Conservation (phyloP, 2,888 invertebrate genomes). For the Phengaris arion region DNA sequence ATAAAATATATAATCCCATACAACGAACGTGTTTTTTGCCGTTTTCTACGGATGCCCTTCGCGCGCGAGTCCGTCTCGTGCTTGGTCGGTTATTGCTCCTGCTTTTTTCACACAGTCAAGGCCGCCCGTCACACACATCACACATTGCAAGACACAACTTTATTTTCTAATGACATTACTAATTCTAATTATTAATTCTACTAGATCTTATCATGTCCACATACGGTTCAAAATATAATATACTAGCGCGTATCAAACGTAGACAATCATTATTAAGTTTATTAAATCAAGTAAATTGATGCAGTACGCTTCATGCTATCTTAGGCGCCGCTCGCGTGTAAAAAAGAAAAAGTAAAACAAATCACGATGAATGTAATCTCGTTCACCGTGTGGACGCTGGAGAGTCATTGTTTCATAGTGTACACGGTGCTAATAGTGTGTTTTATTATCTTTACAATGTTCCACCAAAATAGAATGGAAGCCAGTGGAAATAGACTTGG, state of each 20-base stretch:
- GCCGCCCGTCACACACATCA: background rate
- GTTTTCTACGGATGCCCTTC: too few relatives aligned
- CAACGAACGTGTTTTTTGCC: too few relatives aligned
- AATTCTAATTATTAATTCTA: background rate
- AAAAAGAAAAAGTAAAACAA: slow-evolving; percentile 14
- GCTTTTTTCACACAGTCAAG: background rate
- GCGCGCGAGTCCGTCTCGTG: too few relatives aligned
- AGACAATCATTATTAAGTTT: slow-evolving; percentile 10
- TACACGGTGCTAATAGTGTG: slow-evolving; percentile 61
- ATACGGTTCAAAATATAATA: slow-evolving; percentile 21
- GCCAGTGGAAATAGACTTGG: slow-evolving; percentile 49
- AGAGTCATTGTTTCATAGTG: slow-evolving; percentile 68
- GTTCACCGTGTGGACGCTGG: slow-evolving; percentile 62
- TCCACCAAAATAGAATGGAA: slow-evolving; percentile 66
- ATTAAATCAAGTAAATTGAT: slow-evolving; percentile 27
- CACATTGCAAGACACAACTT: background rate
- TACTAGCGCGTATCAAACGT: background rate
- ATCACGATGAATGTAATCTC: slow-evolving; percentile 64
- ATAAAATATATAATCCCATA: too few relatives aligned
- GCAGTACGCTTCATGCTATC: slow-evolving; percentile 22
- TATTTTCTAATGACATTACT: background rate
- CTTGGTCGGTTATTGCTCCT: background rate
- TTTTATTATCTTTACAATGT: slow-evolving; percentile 63
- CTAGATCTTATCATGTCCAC: slow-evolving; percentile 13
- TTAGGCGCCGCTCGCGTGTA: slow-evolving; percentile 32